Conservation (phyloP, 1,140 invertebrate species). For the Calephelis virginiensis region DNA sequence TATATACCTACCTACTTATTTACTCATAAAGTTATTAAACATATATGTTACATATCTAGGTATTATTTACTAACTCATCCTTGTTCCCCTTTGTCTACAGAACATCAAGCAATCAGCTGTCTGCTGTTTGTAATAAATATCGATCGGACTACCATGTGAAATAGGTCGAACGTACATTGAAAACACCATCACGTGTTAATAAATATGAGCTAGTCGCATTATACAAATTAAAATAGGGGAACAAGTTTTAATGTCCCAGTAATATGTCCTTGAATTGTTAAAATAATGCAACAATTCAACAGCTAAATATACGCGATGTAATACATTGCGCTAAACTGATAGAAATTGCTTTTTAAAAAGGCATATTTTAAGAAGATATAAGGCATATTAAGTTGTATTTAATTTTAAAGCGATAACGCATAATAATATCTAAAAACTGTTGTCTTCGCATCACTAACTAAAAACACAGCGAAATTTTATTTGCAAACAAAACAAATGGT, state of each 20-base stretch:
- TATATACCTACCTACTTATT: no score
- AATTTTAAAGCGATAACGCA: background rate
- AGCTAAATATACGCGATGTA: background rate
- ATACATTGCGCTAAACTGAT: background rate
- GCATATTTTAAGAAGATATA: background rate
- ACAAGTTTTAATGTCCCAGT: background rate
- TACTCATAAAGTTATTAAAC: no score
- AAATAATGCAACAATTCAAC: background rate
- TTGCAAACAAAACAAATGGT: conserved; percentile 12
- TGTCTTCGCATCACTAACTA: background rate
- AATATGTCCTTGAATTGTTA: background rate
- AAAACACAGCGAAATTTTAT: background rate
- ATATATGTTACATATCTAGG: no score
- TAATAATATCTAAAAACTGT: background rate
- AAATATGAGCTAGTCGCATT: background rate
- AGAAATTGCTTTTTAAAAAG: background rate
- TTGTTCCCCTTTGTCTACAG: no score
- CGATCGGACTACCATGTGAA: conserved; percentile 2
- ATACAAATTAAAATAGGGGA: conserved; percentile 6
- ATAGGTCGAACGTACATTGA: conserved; percentile 6
- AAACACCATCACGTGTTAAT: background rate
- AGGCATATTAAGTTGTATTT: background rate
- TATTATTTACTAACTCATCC: no score
- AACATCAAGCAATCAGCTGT: background rate
- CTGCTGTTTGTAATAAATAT: conserved; percentile 1